Base-by-base conservation (phyloP, 2,888 invertebrate genomes). In the Abrostola triplasia region DNA sequence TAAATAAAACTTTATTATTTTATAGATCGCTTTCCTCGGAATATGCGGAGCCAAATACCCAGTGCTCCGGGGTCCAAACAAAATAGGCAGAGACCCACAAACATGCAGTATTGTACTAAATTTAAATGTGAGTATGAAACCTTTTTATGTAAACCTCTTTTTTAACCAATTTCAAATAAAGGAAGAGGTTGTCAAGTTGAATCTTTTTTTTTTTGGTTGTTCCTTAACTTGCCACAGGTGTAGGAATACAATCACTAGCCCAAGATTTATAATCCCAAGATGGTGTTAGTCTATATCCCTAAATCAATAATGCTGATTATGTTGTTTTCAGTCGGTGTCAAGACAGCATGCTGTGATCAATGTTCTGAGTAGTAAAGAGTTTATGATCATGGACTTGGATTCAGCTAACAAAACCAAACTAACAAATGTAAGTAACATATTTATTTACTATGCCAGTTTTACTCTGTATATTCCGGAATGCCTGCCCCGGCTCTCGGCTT, bases 341-440 rank as follows among this genome's bases (percentile, higher is more conserved):
- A 86, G 93, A 63, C 92, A 93, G 68, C 94, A 94, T 89, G 94
- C 94, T 9, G 92, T 94, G 5, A 91, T 94, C 72, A 93, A 93
- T 74, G 84, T 93, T 55, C 76, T 92, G 38, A 91, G 83, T 73
- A 81, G 80, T 10, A 85, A 71, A 57, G 86, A 91, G 41, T 90
- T 82, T 59, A 92, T 92, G 90, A 76, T 94, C 1, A 94, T 94
- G 92, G 94, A 94, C 64, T 81, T 94, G 56, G 91, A 90, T 69
- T 94, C 94, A 0, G 90, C 91, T 1, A 94, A 94, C 68, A 93
- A 90, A 85, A 94, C 94, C 0, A 94, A 89, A 73, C 65, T 92
- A 55, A 73, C 84, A 70, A 87, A 86, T 77, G 93, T 94, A 83
- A 92, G 93, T n/a, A n/a, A n/a, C n/a, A n/a, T n/a, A n/a, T n/a